phyloP scores from a whole-genome alignment of 2,797 vertebrate species.

The Prionace glauca region DNA sequence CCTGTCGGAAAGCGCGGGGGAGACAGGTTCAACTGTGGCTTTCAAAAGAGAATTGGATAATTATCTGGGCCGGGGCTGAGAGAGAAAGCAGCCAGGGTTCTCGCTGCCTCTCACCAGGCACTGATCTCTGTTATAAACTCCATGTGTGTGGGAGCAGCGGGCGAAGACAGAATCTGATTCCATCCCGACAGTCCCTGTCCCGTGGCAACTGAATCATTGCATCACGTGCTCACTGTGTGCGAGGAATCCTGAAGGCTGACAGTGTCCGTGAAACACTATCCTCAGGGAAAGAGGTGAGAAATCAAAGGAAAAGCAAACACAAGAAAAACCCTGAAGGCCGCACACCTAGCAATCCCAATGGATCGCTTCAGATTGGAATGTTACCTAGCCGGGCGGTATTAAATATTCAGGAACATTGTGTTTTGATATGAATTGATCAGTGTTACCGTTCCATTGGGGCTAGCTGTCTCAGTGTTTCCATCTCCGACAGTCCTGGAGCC shows the following conservation, averaged over 20 bases:
- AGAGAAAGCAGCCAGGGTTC: background rate
- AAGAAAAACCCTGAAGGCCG: background rate
- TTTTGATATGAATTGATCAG: background rate
- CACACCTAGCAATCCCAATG: background rate
- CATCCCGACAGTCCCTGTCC: background rate
- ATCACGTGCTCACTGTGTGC: too few species aligned
- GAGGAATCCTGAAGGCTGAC: background rate
- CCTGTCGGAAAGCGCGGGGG: background rate
- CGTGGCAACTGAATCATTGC: background rate
- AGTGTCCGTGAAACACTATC: background rate
- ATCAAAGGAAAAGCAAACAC: background rate
- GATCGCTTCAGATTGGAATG: background rate
- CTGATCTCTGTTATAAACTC: background rate
- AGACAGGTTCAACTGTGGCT: background rate
- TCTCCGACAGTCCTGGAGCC: background rate
- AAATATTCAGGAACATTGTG: background rate
- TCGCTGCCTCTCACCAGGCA: background rate
- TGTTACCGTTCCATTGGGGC: background rate
- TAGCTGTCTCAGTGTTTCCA: background rate
- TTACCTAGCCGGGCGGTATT: background rate
- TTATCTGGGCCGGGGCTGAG: background rate
- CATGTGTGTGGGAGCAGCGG: background rate
- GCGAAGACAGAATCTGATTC: background rate
- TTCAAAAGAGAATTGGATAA: background rate
- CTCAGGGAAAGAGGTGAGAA: background rate